Base-by-base conservation (phyloP, 2,888 invertebrate species). In the Meiosimyza decipiens region DNA sequence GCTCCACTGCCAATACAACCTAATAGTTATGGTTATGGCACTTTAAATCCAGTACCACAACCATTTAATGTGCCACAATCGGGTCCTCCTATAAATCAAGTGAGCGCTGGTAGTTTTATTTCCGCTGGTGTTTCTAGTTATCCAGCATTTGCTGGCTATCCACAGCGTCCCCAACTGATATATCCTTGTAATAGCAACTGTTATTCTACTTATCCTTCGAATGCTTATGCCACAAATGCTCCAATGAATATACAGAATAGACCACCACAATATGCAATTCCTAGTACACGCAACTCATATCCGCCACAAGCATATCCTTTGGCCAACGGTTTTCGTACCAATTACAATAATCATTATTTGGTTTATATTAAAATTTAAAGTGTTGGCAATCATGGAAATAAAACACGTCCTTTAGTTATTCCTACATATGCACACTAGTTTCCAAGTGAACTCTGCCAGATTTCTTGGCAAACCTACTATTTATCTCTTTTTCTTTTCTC, bases 301-400 rank as follows among this genome's bases (percentile, higher is more conserved):
- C 54, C 33, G 13, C 66, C 15, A 28, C 57, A 67, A 63, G 60
- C 57, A n/a, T 71, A 68, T 64, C 68, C 72, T 15, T 49, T 66
- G 13, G 71, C 60, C 6, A 28, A 12, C 28, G 49, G 63, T 63
- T n/a, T 15, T 40, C 18, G n/a, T 28, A 68, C 72, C 16, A 22
- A 33, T 9, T 68, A 63, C 60, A 40, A 68, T 22, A 74, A 73
- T 70, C 74, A 75, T 15, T 76, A 74, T 51, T 71, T 75, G 18
- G 50, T 76, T 65, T 76, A 73, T 59, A 74, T 75, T n/a, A 72
- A 68, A 50, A 69, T 68, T 15, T 68, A 49, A 40, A 15, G n/a
- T 57, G 28, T 28, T 28, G 28, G 28, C 28, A 28, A 28, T 28
- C 28, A 28, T 28, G 28, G 28, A 28, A 4, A 28, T 28, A 28